Evolutionary conservation across 2,888 invertebrate genomes (phyloP).

Genomic region (Phoenoteleia sp.): DNA sequence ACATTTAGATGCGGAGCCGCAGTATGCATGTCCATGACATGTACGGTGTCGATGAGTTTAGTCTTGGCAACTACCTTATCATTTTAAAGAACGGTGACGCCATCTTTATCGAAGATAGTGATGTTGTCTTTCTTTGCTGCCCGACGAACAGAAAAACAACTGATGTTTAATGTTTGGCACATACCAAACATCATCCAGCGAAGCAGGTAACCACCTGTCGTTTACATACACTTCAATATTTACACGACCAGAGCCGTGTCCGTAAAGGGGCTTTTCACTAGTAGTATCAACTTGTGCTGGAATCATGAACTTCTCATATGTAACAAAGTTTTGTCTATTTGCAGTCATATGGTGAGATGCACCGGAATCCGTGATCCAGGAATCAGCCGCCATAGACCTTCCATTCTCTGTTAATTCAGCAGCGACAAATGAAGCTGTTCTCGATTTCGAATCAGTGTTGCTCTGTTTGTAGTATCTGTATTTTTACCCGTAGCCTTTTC

Average conservation of each 20-base stretch:
- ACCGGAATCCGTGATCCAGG: constrained; percentile 64
- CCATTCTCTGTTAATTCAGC: constrained; percentile 49
- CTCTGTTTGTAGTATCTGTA: no score
- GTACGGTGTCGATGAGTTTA: constrained; percentile 19
- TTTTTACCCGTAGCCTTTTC: constrained; percentile 6
- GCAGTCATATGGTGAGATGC: constrained; percentile 52
- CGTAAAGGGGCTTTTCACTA: no score
- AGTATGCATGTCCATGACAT: constrained; percentile 70
- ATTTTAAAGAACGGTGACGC: constrained; percentile 54
- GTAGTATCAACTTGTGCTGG: no score
- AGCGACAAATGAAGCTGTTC: constrained; percentile 60
- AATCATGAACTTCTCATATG: no score
- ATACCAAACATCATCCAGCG: no score
- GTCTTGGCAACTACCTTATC: constrained; percentile 60
- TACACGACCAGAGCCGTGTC: no score
- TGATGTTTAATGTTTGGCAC: constrained; percentile 55
- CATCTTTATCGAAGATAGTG: constrained; percentile 49
- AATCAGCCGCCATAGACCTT: constrained; percentile 56
- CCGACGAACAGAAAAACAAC: constrained; percentile 69
- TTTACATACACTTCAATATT: no score
- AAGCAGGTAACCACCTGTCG: no score
- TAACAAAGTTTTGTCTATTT: constrained; percentile 39
- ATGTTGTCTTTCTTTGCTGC: constrained; percentile 65
- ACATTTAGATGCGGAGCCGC: no score
- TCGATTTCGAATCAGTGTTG: no score